Evolutionary conservation across 2,888 invertebrate species (phyloP).

Genomic region (Allophyes oxyacanthae): DNA sequence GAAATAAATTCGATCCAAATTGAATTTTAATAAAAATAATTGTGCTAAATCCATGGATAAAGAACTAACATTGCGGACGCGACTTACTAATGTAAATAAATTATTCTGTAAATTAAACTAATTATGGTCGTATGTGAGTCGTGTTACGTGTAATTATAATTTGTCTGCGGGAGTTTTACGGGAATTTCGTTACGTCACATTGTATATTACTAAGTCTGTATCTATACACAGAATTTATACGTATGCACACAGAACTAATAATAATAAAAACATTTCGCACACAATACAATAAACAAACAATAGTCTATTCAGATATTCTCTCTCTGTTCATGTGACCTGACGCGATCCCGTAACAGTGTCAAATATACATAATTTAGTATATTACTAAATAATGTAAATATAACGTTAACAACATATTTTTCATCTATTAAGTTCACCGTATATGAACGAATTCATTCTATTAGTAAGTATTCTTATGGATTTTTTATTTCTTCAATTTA

Average conservation of each 20-base stretch:
- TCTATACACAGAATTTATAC: slow-evolving; percentile 37
- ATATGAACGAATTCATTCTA: slow-evolving; percentile 73
- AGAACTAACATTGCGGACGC: slow-evolving; percentile 67
- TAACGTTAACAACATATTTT: slow-evolving; percentile 75
- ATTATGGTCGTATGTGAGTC: slow-evolving; percentile 69
- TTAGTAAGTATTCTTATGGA: slow-evolving; percentile 71
- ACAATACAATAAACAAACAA: slow-evolving; percentile 42
- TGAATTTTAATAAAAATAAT: slow-evolving; percentile 60
- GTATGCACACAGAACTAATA: slow-evolving; percentile 46
- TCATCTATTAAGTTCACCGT: slow-evolving; percentile 75
- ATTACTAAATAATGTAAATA: slow-evolving; percentile 89
- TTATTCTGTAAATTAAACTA: slow-evolving; percentile 80
- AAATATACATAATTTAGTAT: slow-evolving; percentile 86
- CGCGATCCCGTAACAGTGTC: slow-evolving; percentile 78
- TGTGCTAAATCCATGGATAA: slow-evolving; percentile 76
- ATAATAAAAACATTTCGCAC: slow-evolving; percentile 37
- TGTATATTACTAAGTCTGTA: slow-evolving; percentile 36
- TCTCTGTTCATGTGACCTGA: slow-evolving; percentile 55
- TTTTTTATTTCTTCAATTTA: slow-evolving; percentile 81
- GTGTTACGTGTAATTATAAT: slow-evolving; percentile 73
- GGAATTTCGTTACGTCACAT: slow-evolving; percentile 62
- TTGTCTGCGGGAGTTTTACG: slow-evolving; percentile 73
- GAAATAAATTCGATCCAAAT: slow-evolving; percentile 63
- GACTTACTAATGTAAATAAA: slow-evolving; percentile 77
- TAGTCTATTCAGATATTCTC: slow-evolving; percentile 27